These are phyloP conservation scores for Smutsia gigantea DNA, from an alignment of 2,797 vertebrate species.

Conservation along the genomic window DNA sequence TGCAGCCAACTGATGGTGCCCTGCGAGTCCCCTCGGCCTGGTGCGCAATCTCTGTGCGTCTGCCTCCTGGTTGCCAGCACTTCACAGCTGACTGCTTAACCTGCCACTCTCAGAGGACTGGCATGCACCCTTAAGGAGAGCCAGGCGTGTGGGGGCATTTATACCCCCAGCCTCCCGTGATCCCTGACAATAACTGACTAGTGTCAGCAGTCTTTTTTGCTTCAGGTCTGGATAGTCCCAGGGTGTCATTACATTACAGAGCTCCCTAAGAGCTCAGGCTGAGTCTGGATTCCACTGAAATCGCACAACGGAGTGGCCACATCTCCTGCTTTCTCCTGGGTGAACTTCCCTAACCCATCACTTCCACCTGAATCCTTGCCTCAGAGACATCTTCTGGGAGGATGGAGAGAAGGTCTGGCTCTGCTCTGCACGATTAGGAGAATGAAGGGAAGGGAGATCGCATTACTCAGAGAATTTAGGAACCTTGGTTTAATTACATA, in stretches of 20 bases:
- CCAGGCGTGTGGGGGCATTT: no score
- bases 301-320: not conserved
- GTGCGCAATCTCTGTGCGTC: not conserved
- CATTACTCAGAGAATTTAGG: not conserved
- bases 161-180: not conserved
- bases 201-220: not conserved
- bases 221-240: not conserved
- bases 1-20: rapidly evolving
- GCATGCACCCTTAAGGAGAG: rapidly evolving
- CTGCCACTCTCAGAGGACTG: no score
- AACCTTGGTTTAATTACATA: not conserved
- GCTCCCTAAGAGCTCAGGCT: not conserved
- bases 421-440: not conserved
- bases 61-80: not conserved
- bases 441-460: not conserved
- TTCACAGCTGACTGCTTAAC: not conserved
- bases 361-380: not conserved
- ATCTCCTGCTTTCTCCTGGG: not conserved
- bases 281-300: not conserved
- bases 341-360: not conserved
- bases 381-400: not conserved
- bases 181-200: not conserved
- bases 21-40: rapidly evolving
- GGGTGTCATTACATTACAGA: rapidly evolving
- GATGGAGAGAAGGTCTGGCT: not conserved